A percentile compares a stretch with the other conserved stretches of the same genome.
Conservation (phyloP, 1,140 invertebrate genomes). For the Melanaphis sacchari region DNA sequence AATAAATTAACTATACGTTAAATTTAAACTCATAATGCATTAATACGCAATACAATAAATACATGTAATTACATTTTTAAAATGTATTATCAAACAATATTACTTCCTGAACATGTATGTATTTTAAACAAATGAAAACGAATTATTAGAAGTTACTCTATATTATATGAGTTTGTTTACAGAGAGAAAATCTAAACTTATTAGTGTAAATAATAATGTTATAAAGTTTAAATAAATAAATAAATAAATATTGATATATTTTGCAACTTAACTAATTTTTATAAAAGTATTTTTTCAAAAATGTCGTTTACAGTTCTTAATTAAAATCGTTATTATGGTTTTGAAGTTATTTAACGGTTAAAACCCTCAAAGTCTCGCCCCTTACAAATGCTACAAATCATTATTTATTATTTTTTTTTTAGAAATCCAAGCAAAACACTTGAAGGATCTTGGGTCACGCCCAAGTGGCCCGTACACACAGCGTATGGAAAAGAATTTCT, state of each 20-base stretch:
- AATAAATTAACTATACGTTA: background rate
- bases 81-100: background rate
- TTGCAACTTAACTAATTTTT: background rate
- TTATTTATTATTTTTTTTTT: constrained; percentile 58
- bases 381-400: background rate
- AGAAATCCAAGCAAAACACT: constrained; percentile 74
- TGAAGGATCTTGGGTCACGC: constrained; percentile 68
- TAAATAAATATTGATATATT: background rate
- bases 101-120: background rate
- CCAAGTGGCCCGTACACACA: constrained; percentile 88
- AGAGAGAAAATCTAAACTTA: background rate
- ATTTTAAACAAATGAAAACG: background rate
- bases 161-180: background rate
- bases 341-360: background rate
- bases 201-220: background rate
- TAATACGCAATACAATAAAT: background rate
- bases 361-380: background rate
- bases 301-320: background rate
- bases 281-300: too few species aligned
- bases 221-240: background rate
- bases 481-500: constrained; percentile 83
- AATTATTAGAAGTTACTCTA: background rate
- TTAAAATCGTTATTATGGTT: background rate
- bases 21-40: background rate
- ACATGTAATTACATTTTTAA: background rate